Conservation (phyloP, 1,140 invertebrate genomes). For the Vollenhovia emeryi region DNA sequence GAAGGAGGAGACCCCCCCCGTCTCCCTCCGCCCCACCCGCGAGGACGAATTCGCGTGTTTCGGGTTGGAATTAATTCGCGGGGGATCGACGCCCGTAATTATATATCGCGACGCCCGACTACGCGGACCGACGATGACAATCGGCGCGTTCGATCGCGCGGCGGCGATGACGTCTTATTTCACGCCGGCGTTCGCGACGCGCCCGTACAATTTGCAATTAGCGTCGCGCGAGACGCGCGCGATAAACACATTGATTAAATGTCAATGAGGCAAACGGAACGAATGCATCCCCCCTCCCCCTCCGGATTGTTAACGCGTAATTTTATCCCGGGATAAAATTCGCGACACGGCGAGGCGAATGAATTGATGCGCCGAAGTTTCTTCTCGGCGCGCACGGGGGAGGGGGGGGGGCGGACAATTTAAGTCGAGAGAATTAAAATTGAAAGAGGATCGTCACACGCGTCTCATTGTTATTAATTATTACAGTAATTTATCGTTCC, state of each 20-base stretch:
- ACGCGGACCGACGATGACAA: background rate
- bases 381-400: background rate
- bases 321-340: background rate
- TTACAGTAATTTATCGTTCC: background rate
- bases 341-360: background rate
- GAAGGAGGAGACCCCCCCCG: background rate
- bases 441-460: background rate
- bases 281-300: too few species aligned
- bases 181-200: background rate
- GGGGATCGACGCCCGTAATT: background rate
- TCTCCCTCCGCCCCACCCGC: background rate
- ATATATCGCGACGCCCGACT: background rate
- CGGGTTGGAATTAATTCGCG: background rate
- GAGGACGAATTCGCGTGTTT: background rate
- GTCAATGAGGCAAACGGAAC: background rate
- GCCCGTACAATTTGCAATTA: conserved; percentile 21
- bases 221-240: background rate
- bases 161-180: background rate
- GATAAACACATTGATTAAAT: conserved; percentile 11
- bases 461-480: background rate
- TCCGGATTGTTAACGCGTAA: conserved; percentile 20
- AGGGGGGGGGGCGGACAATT: too few species aligned
- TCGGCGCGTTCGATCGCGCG: background rate
- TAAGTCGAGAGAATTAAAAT: too few species aligned
- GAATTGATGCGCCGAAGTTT: too few species aligned